Conservation (phyloP, 2,113 vertebrate species). For the Neodontobutis hainanensis region DNA sequence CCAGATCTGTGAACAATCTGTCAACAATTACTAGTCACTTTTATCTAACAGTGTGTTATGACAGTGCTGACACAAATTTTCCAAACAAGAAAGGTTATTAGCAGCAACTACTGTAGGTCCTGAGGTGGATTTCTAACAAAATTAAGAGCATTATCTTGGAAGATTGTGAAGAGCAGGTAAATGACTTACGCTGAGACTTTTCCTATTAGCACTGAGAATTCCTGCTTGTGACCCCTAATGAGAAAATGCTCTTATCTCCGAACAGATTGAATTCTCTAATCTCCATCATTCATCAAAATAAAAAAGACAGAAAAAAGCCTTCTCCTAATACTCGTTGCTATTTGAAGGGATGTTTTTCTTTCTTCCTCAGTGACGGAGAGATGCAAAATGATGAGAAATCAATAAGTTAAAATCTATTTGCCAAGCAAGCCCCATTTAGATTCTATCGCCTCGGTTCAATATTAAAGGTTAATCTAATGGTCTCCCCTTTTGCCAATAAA, state of each 20-base stretch:
- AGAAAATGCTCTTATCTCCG: conserved; percentile 45
- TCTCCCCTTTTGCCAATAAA: conserved; percentile 66
- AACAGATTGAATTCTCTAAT: conserved; percentile 35
- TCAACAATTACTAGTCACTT: too few relatives aligned
- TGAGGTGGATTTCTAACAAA: conserved; percentile 27
- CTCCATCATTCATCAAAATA: conserved; percentile 47
- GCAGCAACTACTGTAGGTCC: neutral
- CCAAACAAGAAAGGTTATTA: conserved; percentile 4
- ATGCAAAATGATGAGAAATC: conserved; percentile 66
- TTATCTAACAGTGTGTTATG: conserved; percentile 6
- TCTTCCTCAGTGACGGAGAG: conserved; percentile 36
- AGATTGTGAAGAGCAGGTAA: conserved; percentile 24
- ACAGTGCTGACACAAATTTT: neutral
- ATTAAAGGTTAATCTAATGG: conserved; percentile 77
- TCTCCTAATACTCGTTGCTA: conserved; percentile 6
- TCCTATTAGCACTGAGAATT: conserved; percentile 29
- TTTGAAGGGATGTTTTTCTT: conserved; percentile 22
- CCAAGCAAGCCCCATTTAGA: conserved; percentile 67
- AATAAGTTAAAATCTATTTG: conserved; percentile 67
- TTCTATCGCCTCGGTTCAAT: conserved; percentile 70
- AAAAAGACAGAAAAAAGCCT: conserved; percentile 1
- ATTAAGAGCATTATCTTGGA: conserved; percentile 28
- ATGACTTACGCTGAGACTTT: conserved; percentile 37
- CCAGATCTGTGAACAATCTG: too few relatives aligned
- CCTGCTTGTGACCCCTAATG: conserved; percentile 39